Evolutionary conservation across 2,113 vertebrate genomes (phyloP).

Genomic region (zebrafish (Danio rerio)): DNA sequence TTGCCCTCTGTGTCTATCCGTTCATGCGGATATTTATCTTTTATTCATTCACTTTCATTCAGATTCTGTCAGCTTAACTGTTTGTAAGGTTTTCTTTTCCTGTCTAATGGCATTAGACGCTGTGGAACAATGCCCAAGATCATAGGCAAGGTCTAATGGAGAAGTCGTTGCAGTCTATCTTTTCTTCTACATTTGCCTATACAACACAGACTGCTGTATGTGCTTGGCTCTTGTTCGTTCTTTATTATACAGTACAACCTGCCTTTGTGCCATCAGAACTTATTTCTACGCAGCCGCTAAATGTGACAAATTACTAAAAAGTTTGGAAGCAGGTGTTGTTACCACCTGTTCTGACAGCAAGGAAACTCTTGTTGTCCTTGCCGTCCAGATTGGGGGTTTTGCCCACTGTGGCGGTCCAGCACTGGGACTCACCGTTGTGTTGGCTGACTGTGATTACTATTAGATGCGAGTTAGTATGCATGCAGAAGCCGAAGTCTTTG

Average conservation of each 20-base stretch:
- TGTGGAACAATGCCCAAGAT: slow-evolving; percentile 3
- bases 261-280: slow-evolving; percentile 36
- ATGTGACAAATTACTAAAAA: slow-evolving; percentile 51
- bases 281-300: slow-evolving; percentile 36
- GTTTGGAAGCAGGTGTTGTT: slow-evolving; percentile 47
- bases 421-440: slow-evolving; percentile 11
- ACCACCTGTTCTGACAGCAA: slow-evolving; percentile 46
- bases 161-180: not conserved
- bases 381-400: slow-evolving; percentile 20
- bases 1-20: slow-evolving; percentile 64
- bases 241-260: slow-evolving; percentile 6
- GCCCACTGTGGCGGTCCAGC: slow-evolving; percentile 20
- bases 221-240: not conserved
- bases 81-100: slow-evolving; percentile 32
- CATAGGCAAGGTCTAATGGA: slow-evolving; percentile 30
- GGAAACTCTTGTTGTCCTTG: slow-evolving; percentile 43
- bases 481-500: slow-evolving; percentile 4
- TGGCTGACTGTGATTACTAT: slow-evolving; percentile 6
- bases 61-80: slow-evolving; percentile 46
- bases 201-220: not conserved
- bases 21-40: slow-evolving; percentile 72
- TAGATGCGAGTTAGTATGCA: slow-evolving; percentile 26
- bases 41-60: slow-evolving; percentile 60
- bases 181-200: not conserved
- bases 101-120: slow-evolving; percentile 45